phyloP scores from a whole-genome alignment of 1,140 invertebrate species.

The Procambarus clarkii region DNA sequence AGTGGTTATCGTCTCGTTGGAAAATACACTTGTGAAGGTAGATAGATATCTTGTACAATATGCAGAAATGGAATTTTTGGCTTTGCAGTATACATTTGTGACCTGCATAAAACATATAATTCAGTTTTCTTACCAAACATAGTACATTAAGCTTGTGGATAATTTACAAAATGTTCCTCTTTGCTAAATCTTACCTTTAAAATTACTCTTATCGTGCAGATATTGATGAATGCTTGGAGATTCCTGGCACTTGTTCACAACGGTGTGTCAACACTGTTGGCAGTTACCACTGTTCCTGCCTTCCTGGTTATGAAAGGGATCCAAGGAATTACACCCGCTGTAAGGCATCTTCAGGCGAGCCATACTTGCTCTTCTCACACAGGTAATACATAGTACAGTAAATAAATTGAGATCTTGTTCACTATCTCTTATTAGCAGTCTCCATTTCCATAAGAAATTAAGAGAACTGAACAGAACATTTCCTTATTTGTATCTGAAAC shows the following conservation, averaged over 20 bases:
- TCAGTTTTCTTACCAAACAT: no score
- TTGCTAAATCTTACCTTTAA: background rate
- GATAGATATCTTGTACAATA: constrained; percentile 75
- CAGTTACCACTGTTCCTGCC: constrained; percentile 88
- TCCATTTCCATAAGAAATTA: no score
- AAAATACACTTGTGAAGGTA: constrained; percentile 87
- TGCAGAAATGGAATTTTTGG: background rate
- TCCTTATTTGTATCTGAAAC: no score
- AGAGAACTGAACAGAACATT: no score
- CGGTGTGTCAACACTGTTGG: constrained; percentile 88
- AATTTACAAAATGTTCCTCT: background rate
- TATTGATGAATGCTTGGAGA: constrained; percentile 86
- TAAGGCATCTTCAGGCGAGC: constrained; percentile 74
- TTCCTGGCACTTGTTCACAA: constrained; percentile 87
- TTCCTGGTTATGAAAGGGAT: constrained; percentile 84
- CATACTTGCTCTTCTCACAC: constrained; percentile 83
- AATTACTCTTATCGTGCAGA: constrained; percentile 77
- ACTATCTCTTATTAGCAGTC: no score
- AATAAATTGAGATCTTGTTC: no score
- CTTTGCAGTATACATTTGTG: no score
- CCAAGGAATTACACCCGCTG: constrained; percentile 82
- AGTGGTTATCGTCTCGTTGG: constrained; percentile 84
- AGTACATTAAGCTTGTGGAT: background rate
- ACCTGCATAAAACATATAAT: no score
- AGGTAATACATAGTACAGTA: background rate